Evolutionary conservation across 2,113 vertebrate genomes (phyloP), one percentile per base, ranked within the genome.

Genomic region (Plecturocebus donacophilus): DNA sequence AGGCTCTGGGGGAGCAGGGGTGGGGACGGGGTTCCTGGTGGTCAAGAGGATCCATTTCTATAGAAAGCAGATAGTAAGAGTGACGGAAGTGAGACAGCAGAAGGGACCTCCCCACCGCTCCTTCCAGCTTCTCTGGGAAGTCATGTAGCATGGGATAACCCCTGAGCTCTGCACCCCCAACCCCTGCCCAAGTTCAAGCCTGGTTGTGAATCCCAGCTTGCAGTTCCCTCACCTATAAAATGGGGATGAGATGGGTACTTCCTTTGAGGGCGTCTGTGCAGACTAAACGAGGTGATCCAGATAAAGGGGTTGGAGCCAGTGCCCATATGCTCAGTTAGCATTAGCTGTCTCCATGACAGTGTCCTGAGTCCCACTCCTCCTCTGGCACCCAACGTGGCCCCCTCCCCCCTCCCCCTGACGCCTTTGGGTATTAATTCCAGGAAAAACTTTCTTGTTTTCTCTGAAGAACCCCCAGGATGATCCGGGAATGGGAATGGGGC

Each of bases 391-490:
- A 40, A 13, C 20, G 3, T 1, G 13, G 38, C 45, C 90, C 73
- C 66, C 0, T 13, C 19, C 35, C 16, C 61, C 13, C 14, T 2
- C n/a, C 61, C 56, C 19, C 68, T 42, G 6, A 54, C 11, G 35
- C 35, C 23, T 91, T 49, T 23, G 20, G 25, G 92, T 40, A 91
- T 93, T 54, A 21, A 80, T 93, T 95, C 97, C 91, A 87, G 91
- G 96, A 95, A 97, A 96, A 92, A 87, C 30, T 73, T 80, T 61
- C 61, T 94, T 32, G 21, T 56, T 54, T 85, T 86, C 56, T 90
- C 95, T 81, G 56, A 93, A 97, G 96, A 98, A 87, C 96, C 93
- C 95, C 98, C 90, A 87, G n/a, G 97, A 81, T 90, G 96, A 94
- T 98, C 94, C 71, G 38, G 96, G 97, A 98, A 95, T 91, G 81